Percentiles rank a stretch among this genome's conserved stretches.
phyloP scores from a whole-genome alignment of 53 echinoderm and acorn worm species.

The Stichopus horrens region DNA sequence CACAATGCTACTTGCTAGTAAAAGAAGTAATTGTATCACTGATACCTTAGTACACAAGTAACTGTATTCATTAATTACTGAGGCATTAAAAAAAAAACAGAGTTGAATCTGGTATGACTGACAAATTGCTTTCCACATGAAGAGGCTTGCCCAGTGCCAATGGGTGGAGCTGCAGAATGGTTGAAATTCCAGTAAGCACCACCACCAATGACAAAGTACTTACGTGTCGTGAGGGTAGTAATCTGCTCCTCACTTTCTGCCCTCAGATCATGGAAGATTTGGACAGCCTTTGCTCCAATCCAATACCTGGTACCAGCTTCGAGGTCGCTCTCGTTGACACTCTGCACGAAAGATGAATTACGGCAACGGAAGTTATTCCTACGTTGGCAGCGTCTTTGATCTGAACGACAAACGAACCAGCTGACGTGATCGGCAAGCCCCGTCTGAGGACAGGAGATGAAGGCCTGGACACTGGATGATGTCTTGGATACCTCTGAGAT shows the following conservation, averaged over 20 bases:
- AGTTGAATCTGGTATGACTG: too few species aligned
- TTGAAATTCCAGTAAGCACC: too few species aligned
- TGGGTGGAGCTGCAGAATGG: too few species aligned
- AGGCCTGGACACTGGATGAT: background rate
- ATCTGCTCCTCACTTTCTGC: background rate
- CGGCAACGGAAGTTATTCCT: background rate
- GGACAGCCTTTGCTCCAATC: background rate
- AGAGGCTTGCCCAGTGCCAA: too few species aligned
- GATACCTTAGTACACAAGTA: too few species aligned
- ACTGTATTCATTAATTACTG: too few species aligned
- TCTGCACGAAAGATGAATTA: background rate
- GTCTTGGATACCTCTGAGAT: background rate
- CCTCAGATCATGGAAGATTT: background rate
- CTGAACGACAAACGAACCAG: background rate
- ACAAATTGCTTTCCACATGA: too few species aligned
- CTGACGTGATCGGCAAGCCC: background rate
- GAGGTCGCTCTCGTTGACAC: background rate
- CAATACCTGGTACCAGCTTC: background rate
- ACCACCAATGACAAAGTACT: background rate
- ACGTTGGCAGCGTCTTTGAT: background rate
- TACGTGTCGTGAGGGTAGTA: background rate
- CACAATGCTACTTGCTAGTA: too few species aligned
- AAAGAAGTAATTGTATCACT: too few species aligned
- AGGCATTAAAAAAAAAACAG: too few species aligned
- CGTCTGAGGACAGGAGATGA: slow-evolving; percentile 1